Evolutionary conservation across 2,888 invertebrate genomes (phyloP), one percentile per base, ranked within the genome.

Genomic region (Leptogaster cylindrica): DNA sequence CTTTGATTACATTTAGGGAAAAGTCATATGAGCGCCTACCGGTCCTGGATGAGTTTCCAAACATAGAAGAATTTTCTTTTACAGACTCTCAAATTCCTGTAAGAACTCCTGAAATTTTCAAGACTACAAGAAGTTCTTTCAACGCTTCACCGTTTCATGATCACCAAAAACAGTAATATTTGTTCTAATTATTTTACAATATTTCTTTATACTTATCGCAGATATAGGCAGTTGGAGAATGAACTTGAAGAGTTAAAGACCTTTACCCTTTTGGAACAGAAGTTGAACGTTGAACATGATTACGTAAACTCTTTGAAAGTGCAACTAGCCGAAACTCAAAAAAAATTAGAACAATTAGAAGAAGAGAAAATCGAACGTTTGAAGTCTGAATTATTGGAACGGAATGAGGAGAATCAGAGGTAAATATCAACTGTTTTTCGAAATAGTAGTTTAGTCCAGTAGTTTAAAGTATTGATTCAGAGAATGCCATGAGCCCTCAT

Each of bases 181-280:
- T n/a, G n/a, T n/a, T n/a, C n/a, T n/a, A n/a, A n/a, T n/a, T n/a
- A n/a, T n/a, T n/a, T n/a, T n/a, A 46, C 3, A 46, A 23, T 10
- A 25, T 25, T 23, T 63, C 25, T 46, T 46, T 28, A 44, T 39
- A 10, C 5, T n/a, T 65, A 8, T 25, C 78, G 79, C 72, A 84
- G 84, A 73, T 82, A 84, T 1, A 79, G 79, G 72, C 74, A 78
- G 67, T 81, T 86, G 3, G 83, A 85, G 70, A 81, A 80, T 61
- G 84, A 86, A 70, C 81, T 84, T 1, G 77, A 82, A 70, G 84
- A 85, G 66, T 79, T 89, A 12, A 78, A 83, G 61, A 85, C 86
- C 72, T 83, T 86, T 69, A 86, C 88, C 1, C 82, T 83, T 63
- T 77, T 86, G 70, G 89, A 89, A 76, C 87, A 85, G 68, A 82